phyloP scores from a whole-genome alignment of 2,113 vertebrate genomes.

The Heptranchias perlo region DNA sequence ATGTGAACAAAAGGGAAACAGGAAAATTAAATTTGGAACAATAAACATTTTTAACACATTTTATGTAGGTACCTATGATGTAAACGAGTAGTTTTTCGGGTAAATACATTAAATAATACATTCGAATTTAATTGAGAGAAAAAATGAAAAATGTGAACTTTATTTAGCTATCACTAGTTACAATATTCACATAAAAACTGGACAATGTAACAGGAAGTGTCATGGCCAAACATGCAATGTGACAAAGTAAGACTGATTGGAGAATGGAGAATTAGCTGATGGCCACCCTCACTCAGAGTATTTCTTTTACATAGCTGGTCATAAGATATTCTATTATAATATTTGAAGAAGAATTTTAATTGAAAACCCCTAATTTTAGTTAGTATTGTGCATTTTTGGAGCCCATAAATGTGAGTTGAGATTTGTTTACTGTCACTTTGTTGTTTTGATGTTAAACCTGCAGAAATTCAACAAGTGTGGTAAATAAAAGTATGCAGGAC shows the following conservation, averaged over 20 bases:
- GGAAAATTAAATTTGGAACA: not conserved
- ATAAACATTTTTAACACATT: not conserved
- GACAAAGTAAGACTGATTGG: not conserved
- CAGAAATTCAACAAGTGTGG: not conserved
- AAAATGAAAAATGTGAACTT: no score
- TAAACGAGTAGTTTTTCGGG: no score
- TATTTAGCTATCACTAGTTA: no score
- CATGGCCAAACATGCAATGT: not conserved
- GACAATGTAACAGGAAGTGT: not conserved
- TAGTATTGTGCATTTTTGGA: not conserved
- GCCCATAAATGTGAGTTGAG: not conserved
- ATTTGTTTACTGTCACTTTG: no score
- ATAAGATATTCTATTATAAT: not conserved
- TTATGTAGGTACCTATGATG: not conserved
- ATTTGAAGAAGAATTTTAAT: not conserved
- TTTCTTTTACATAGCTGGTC: not conserved
- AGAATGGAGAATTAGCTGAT: not conserved
- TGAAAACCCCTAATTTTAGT: not conserved
- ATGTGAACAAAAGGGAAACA: not conserved
- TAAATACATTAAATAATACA: conserved; percentile 47
- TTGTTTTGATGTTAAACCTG: not conserved
- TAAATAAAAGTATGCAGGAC: not conserved
- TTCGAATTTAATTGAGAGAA: conserved; percentile 48
- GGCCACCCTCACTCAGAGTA: not conserved
- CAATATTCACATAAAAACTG: no score